A percentile compares a stretch with the other conserved stretches of the same genome.
Evolutionary conservation across 92 coral and sea anemone species (phyloP).

Genomic region (Palythoa caribaeorum): DNA sequence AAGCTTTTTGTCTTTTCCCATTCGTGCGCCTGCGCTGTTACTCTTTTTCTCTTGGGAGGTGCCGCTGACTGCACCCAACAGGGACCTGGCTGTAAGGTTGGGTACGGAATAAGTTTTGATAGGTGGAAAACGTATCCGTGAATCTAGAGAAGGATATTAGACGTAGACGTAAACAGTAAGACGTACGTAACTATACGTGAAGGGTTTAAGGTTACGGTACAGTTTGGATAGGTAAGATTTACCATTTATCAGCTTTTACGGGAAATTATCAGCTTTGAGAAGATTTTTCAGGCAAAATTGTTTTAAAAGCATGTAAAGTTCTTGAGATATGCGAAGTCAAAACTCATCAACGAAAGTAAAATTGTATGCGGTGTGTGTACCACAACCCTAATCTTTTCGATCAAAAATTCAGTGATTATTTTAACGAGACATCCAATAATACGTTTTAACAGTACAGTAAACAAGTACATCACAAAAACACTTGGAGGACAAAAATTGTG

Average conservation of each 20-base stretch:
- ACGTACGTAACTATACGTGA: neutral
- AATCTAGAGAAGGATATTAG: slow-evolving; percentile 60
- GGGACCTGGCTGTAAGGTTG: slow-evolving; percentile 96
- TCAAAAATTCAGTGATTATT: neutral
- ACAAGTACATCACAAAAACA: neutral
- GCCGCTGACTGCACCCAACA: slow-evolving; percentile 67
- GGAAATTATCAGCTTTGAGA: too few species aligned
- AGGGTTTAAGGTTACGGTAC: too few species aligned
- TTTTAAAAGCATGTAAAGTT: too few species aligned
- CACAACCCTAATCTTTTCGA: neutral
- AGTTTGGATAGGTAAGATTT: too few species aligned
- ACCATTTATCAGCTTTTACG: too few species aligned
- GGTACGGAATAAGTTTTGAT: slow-evolving; percentile 99
- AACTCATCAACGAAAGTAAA: too few species aligned
- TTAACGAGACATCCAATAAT: neutral
- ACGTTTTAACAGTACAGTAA: neutral
- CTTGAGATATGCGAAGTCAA: too few species aligned
- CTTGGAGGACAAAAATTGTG: neutral
- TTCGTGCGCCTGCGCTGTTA: slow-evolving; percentile 98
- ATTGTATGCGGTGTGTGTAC: too few species aligned
- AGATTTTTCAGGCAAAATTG: too few species aligned
- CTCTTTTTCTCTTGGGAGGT: slow-evolving; percentile 79
- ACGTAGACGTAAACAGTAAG: slow-evolving; percentile 32
- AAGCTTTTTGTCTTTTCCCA: slow-evolving; percentile 73
- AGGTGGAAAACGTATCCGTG: slow-evolving; percentile 84